Conservation (phyloP, 2,113 vertebrate species). For the Cacatua alba region DNA sequence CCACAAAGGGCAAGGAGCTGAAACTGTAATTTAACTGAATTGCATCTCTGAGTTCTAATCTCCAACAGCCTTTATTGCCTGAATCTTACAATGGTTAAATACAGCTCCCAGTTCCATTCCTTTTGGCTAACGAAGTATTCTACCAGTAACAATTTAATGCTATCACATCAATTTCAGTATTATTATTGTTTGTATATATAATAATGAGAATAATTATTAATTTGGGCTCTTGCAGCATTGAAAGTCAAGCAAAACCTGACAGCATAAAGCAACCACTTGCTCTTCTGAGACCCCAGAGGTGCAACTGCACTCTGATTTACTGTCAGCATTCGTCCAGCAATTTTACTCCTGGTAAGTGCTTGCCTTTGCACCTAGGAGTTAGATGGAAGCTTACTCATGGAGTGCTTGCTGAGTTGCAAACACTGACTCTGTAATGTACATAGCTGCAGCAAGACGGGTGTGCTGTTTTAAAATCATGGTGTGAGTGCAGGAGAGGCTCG, state of each 20-base stretch:
- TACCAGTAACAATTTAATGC: not conserved
- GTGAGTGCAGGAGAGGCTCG: not conserved
- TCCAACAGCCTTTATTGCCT: not conserved
- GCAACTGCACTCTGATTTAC: not conserved
- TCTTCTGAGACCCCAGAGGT: not conserved
- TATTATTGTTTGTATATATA: not conserved
- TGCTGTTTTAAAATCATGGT: not conserved
- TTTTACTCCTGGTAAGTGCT: not conserved
- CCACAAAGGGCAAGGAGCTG: not conserved
- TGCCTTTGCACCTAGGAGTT: not conserved
- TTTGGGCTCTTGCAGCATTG: not conserved
- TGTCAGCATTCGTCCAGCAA: not conserved
- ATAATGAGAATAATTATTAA: not conserved
- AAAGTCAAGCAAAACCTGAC: not conserved
- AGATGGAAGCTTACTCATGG: not conserved
- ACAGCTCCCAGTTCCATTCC: not conserved
- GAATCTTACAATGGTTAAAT: not conserved
- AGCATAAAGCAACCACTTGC: not conserved
- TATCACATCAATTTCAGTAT: not conserved
- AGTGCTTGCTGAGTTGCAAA: not conserved
- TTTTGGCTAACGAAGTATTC: not conserved
- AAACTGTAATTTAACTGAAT: not conserved
- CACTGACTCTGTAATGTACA: not conserved
- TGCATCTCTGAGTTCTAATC: not conserved
- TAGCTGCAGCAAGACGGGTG: not conserved